Base-by-base conservation (phyloP, 2,113 vertebrate species). In the Paralichthys olivaceus region DNA sequence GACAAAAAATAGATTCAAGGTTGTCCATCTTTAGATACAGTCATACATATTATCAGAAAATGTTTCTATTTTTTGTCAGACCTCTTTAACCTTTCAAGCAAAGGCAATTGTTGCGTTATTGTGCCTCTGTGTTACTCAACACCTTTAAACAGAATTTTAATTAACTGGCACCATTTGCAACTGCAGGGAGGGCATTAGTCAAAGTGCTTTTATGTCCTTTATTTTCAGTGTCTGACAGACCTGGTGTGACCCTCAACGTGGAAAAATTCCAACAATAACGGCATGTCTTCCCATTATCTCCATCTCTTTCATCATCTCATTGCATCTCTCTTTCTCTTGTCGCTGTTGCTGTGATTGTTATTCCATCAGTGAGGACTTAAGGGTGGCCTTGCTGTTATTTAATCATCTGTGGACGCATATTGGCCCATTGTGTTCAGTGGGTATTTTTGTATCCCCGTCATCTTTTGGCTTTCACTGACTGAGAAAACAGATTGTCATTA, bases 371-470 rank as follows among this genome's bases (percentile, higher is more conserved):
- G 77, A 69, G 19, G 51, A 77, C 75, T 45, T 15, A 53, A 51
- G 60, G 55, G 79, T 79, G 75, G 75, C 61, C 79, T 72, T 14
- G 59, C 58, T 68, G 53, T 45, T 78, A 66, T 75, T 81, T 81
- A 65, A 81, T 81, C 69, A 69, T 78, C 66, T 79, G 15, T 19
- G 40, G 66, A 51, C 51, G 57, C 73, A 74, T 47, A 74, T 61
- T 71, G 65, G 49, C 55, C 68, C 26, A 67, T 71, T 78, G 61
- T 61, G 61, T 23, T n/a, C n/a, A n/a, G n/a, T n/a, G n/a, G n/a
- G n/a, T n/a, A n/a, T n/a, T n/a, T n/a, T n/a, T n/a, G n/a, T n/a
- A n/a, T n/a, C n/a, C n/a, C n/a, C n/a, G n/a, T n/a, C n/a, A 54
- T 64, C 58, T 64, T 58, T 53, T 54, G 40, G 43, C 58, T 55